Percentiles rank a stretch among this genome's conserved stretches.
Evolutionary conservation across 2,888 invertebrate species (phyloP).

Genomic region (Papilio elwesi): DNA sequence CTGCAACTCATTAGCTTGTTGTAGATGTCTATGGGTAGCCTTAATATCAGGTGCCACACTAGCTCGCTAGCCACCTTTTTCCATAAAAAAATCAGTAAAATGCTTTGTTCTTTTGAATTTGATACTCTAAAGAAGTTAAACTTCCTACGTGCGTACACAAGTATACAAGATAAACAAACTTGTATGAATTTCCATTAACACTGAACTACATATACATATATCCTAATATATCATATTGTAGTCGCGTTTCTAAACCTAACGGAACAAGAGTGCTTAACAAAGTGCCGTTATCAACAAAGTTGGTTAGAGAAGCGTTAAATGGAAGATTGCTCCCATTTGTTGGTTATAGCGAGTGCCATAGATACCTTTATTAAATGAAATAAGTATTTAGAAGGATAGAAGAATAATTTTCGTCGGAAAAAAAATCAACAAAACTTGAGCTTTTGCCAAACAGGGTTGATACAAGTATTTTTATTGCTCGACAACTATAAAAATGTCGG

Average conservation of each 20-base stretch:
- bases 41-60: no score
- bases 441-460: background rate
- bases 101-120: no score
- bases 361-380: background rate
- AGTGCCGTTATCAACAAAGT: slow-evolving; percentile 21
- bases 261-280: slow-evolving; percentile 21
- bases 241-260: background rate
- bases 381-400: background rate
- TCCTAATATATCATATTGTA: background rate
- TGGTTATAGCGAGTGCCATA: background rate
- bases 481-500: slow-evolving; percentile 2
- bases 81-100: no score
- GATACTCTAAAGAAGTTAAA: no score
- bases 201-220: no score
- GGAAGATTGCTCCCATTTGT: slow-evolving; percentile 17
- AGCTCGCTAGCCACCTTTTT: no score
- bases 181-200: no score
- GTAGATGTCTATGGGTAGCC: no score
- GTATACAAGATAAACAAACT: no score
- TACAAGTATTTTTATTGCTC: background rate
- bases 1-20: no score
- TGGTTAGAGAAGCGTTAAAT: slow-evolving; percentile 10
- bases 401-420: background rate
- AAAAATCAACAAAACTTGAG: background rate
- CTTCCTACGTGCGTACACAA: no score